Base-by-base conservation (phyloP, 2,888 invertebrate species). In the Stramonita haemastoma region DNA sequence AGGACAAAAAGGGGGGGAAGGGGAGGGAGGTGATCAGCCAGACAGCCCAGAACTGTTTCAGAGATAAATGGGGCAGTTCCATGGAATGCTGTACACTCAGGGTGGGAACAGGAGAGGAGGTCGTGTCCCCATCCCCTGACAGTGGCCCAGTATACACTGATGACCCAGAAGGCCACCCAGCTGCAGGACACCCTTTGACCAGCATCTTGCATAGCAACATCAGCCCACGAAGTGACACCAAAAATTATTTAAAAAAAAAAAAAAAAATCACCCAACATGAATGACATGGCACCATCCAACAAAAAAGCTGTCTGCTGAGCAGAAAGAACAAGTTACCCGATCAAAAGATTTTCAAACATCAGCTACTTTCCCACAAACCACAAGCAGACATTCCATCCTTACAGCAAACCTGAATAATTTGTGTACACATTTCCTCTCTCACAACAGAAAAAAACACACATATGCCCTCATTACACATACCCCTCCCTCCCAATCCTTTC, bases 151-250 rank as follows among this genome's bases (percentile, higher is more conserved):
- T 36, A 36, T 36, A n/a, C 36, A n/a, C 8, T 22, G 36, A 32
- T 84, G 46, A 83, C 84, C 6, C 19, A 34, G 29, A 87, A 87
- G 86, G 86, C 86, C 86, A 87, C 70, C 86, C 0, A 19, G 46
- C 32, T 36, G 81, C 36, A 19, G 36, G 81, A 81, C 81, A 15
- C 81, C 77, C 17, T 17, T 15, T 73, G 70, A 87, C 86, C 73
- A 87, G 86, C 86, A 60, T 70, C 26, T 87, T 87, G 86, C 86
- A 87, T 87, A 87, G 86, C 46, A 73, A 87, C 66, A 26, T 81
- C 81, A 81, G 81, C 81, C 81, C 77, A 77, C 8, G 8, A 57
- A 34, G 36, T 36, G 17, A 81, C 8, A 4, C 22, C 22, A 1
- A 36, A 81, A 81, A 81, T 19, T 81, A 19, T 8, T 81, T 17